Conservation (phyloP, 2,113 vertebrate genomes). For the Apus apus region DNA sequence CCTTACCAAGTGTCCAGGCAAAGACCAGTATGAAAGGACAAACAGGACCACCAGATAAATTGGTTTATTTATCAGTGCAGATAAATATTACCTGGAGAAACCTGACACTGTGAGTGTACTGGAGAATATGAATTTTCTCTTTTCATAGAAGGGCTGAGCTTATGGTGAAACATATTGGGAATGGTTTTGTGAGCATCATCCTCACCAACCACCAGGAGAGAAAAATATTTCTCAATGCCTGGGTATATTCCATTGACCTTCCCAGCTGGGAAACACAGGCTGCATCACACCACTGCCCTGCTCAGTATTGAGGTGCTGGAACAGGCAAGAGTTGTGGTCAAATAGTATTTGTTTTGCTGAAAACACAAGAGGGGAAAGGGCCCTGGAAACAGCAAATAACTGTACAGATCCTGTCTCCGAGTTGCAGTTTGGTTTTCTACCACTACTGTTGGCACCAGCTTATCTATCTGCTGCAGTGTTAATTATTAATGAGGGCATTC, state of each 20-base stretch:
- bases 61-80: neutral
- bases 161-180: neutral
- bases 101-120: neutral
- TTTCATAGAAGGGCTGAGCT: neutral
- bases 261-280: neutral
- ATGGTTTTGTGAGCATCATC: neutral
- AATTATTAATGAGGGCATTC: neutral
- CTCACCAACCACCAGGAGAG: fast-evolving
- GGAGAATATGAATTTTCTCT: neutral
- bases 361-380: neutral
- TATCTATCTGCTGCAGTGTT: neutral
- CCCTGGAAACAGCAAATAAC: neutral
- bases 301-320: neutral
- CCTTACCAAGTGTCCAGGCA: neutral
- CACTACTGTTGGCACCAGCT: neutral
- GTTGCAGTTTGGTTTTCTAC: neutral
- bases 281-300: neutral
- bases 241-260: neutral
- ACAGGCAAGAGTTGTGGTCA: neutral
- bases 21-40: neutral
- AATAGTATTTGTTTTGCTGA: neutral
- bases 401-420: neutral
- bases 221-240: neutral
- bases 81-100: neutral
- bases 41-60: neutral